Evolutionary conservation across 2,888 invertebrate species (phyloP).

Genomic region (Lydus trimaculatus): DNA sequence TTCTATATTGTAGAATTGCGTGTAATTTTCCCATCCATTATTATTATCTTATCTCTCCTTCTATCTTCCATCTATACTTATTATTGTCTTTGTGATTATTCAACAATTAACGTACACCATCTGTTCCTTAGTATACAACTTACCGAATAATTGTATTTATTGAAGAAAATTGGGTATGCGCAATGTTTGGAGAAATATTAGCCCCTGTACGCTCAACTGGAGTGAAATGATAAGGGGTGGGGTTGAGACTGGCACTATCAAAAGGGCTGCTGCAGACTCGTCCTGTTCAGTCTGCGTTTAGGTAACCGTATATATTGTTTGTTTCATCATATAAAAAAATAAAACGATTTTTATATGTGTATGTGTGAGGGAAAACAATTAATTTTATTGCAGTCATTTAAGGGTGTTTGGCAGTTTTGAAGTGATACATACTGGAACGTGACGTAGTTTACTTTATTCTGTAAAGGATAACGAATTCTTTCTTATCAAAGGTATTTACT

Average conservation of each 20-base stretch:
- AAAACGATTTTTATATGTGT: conserved; percentile 14
- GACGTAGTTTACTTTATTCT: not conserved
- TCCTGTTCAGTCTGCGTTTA: conserved; percentile 30
- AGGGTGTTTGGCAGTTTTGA: conserved; percentile 13
- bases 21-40: not conserved
- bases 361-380: not conserved
- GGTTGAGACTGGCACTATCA: conserved; percentile 35
- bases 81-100: not conserved
- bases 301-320: conserved; percentile 29
- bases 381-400: not conserved
- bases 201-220: conserved; percentile 42
- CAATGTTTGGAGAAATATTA: conserved; percentile 48
- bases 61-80: not conserved
- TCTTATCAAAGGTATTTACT: not conserved
- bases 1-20: not conserved
- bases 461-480: conserved; percentile 22
- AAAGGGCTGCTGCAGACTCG: conserved; percentile 42
- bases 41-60: not conserved
- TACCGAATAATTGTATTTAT: conserved; percentile 26
- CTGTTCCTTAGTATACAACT: not conserved
- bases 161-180: conserved; percentile 45
- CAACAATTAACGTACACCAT: conserved; percentile 6
- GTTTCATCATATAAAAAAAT: conserved; percentile 20
- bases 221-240: conserved; percentile 42
- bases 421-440: conserved; percentile 13